Conservation (phyloP, 2,797 vertebrate species). For the Threskiornis aethiopicus region DNA sequence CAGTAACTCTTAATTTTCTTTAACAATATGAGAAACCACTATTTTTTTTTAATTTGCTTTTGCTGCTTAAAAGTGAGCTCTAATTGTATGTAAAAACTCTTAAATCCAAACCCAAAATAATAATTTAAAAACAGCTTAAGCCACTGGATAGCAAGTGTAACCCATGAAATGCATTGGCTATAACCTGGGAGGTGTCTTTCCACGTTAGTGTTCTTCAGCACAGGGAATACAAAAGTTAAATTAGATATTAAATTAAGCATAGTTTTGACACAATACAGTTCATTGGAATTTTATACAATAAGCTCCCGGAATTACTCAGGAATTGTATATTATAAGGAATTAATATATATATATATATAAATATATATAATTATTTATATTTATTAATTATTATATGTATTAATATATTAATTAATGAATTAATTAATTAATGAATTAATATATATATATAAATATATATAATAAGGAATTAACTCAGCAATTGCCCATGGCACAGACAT, state of each 20-base stretch:
- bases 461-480: constrained; percentile 55
- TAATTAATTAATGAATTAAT: too few species aligned
- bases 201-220: neutral
- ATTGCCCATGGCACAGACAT: neutral
- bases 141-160: neutral
- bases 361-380: too few species aligned
- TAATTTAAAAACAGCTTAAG: neutral
- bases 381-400: too few species aligned
- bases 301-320: constrained; percentile 41
- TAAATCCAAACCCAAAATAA: neutral
- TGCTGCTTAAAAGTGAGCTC: neutral
- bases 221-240: neutral
- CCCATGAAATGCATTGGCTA: neutral
- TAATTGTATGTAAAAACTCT: neutral
- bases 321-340: too few species aligned
- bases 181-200: neutral
- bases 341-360: too few species aligned
- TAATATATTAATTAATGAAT: too few species aligned
- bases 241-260: constrained; percentile 22
- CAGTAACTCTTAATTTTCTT: neutral
- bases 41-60: neutral
- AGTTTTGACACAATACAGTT: constrained; percentile 4
- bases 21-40: neutral
- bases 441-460: too few species aligned
- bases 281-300: neutral